phyloP scores from a whole-genome alignment of 2,113 vertebrate genomes.

The Protomyctophum bolini region DNA sequence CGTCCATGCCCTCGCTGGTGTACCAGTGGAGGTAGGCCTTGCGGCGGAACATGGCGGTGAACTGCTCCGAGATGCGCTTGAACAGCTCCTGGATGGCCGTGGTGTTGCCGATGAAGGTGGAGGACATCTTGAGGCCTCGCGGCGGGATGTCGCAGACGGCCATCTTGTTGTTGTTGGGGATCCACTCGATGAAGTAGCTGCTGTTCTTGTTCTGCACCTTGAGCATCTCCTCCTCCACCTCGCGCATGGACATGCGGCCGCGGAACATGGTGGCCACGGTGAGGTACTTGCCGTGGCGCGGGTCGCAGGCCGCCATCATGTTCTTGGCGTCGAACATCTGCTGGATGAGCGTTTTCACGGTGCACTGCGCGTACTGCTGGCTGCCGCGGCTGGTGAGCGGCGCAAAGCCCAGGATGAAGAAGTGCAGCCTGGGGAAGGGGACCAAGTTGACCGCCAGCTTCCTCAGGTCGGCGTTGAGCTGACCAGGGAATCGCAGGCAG shows the following conservation, averaged over 20 bases:
- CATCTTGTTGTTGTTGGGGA: conserved; percentile 95
- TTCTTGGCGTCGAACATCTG: conserved; percentile 99
- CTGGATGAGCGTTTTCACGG: conserved; percentile 59
- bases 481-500: conserved; percentile 92
- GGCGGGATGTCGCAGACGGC: conserved; percentile 97
- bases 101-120: conserved; percentile 95
- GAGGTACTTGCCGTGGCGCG: conserved; percentile 91
- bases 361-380: conserved; percentile 83
- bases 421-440: conserved; percentile 94
- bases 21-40: conserved; percentile 96
- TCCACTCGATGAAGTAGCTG: conserved; percentile 98
- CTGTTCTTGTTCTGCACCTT: conserved; percentile 96
- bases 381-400: conserved; percentile 93
- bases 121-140: conserved; percentile 92
- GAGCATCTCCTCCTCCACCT: conserved; percentile 97
- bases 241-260: conserved; percentile 98
- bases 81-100: conserved; percentile 97
- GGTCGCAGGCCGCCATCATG: conserved; percentile 98
- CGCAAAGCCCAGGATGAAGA: conserved; percentile 97
- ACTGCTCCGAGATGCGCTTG: conserved; percentile 94
- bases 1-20: conserved; percentile 92
- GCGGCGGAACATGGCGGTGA: conserved; percentile 95
- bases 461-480: conserved; percentile 93
- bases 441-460: conserved; percentile 98
- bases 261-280: conserved; percentile 95